Evolutionary conservation across 2,888 invertebrate species (phyloP).

Genomic region (Luffia ferchaultella): DNA sequence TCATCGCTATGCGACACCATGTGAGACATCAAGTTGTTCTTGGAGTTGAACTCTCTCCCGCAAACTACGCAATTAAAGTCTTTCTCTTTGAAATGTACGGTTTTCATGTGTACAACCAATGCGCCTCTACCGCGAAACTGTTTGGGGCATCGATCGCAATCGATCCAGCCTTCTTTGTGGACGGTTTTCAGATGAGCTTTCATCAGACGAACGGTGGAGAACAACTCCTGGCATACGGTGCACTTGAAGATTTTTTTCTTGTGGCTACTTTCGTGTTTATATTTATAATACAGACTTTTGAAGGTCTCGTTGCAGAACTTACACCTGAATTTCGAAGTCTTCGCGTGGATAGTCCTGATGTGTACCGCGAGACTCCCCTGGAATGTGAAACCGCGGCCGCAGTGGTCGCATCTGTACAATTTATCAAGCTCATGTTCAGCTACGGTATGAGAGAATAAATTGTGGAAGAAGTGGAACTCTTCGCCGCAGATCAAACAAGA

Average conservation of each 20-base stretch:
- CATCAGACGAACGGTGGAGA: neutral
- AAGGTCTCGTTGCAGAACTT: neutral
- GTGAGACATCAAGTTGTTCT: neutral
- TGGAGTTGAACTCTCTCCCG: neutral
- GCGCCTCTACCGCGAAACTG: neutral
- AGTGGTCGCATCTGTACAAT: neutral
- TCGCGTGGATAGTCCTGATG: neutral
- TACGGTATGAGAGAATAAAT: neutral
- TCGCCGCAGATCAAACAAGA: neutral
- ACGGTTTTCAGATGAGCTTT: neutral
- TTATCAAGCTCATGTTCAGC: neutral
- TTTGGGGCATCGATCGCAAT: neutral
- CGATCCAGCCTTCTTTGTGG: neutral
- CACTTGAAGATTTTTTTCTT: constrained; percentile 3
- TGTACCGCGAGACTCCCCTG: neutral
- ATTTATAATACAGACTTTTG: neutral
- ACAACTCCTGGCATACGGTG: neutral
- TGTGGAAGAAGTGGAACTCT: neutral
- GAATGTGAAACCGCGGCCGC: neutral
- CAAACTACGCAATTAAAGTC: neutral
- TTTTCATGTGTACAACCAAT: neutral
- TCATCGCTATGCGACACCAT: neutral
- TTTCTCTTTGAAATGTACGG: neutral
- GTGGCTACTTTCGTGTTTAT: neutral
- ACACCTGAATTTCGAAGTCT: neutral